Base-by-base conservation (phyloP, 2,113 vertebrate genomes). In the Lophochroa leadbeateri region DNA sequence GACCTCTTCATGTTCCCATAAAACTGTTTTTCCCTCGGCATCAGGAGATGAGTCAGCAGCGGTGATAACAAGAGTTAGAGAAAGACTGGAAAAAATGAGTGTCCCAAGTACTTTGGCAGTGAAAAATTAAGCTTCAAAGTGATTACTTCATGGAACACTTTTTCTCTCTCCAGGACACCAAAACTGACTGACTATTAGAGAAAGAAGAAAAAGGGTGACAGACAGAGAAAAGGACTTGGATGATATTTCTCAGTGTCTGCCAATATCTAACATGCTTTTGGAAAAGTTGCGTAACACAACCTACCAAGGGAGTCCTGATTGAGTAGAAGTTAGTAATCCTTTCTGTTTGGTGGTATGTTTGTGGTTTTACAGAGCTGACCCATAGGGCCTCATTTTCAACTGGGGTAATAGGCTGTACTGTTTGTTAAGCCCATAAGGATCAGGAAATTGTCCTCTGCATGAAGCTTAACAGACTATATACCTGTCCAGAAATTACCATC, bases 41-140 rank as follows among this genome's bases (percentile, higher is more conserved):
- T 90, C 75, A 90, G 86, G 77, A 95, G 95, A 97, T 98, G 98
- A 98, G 90, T 98, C 98, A 98, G 95, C 97, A 97, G 90, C 84
- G 97, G 92, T 90, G 95, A 97, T 97, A 98, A 97, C 94, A 92
- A 96, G 87, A 88, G n/a, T 74, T 97, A 92, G 94, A 90, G 78
- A 75, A 94, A 77, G 85, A 70, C 88, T 96, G 95, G 96, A 97
- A 97, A 97, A 97, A 97, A 76, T 17, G n/a, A 97, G 69, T 94
- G 86, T 97, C 97, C 85, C 71, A 35, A 95, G 94, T 88, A 90
- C 70, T 93, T 94, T 97, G 97, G 96, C 97, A 97, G 91, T 87
- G 94, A 97, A 98, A 95, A 95, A 69, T 88, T 69, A 89, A 76
- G 80, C 92, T 97, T 97, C 94, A 97, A 97, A 98, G 96, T 88